These are phyloP conservation scores for Napeogenes inachia DNA, from an alignment of 2,888 invertebrate genomes.

Conservation along the genomic window DNA sequence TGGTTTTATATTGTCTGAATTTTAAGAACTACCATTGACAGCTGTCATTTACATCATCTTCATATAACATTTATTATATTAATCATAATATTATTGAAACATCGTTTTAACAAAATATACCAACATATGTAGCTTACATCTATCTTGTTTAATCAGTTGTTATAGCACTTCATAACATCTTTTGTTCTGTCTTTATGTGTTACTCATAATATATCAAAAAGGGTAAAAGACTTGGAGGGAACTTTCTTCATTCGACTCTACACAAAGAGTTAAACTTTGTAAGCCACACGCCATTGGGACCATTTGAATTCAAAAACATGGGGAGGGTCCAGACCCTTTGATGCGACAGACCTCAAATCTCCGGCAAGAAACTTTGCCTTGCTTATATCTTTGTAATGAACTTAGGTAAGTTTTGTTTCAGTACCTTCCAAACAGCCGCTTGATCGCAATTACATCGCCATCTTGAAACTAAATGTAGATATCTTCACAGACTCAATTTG, in stretches of 20 bases:
- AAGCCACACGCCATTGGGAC: conserved; percentile 12
- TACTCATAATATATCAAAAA: not conserved
- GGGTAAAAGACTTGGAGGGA: conserved; percentile 3
- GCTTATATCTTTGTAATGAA: conserved; percentile 46
- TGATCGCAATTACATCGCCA: conserved; percentile 33
- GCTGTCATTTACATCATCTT: conserved; percentile 31
- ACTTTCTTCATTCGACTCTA: conserved; percentile 4
- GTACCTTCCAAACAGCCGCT: conserved; percentile 25
- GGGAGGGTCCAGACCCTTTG: conserved; percentile 33
- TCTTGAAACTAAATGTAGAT: conserved; percentile 24
- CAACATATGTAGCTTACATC: no score
- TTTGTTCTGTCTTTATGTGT: not conserved
- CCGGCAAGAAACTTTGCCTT: conserved; percentile 40
- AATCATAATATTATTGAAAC: no score
- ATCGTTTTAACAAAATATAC: no score
- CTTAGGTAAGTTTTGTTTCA: conserved; percentile 39
- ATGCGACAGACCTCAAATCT: conserved; percentile 43
- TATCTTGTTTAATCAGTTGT: no score
- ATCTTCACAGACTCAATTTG: not conserved
- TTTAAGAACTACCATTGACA: conserved; percentile 42
- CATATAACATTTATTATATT: conserved; percentile 18
- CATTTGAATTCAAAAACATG: conserved; percentile 34
- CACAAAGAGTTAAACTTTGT: conserved; percentile 11
- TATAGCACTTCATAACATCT: not conserved
- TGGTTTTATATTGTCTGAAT: conserved; percentile 52